These are phyloP conservation scores for Sminthurides bifidus DNA, from an alignment of 1,140 invertebrate genomes.

Conservation along the genomic window DNA sequence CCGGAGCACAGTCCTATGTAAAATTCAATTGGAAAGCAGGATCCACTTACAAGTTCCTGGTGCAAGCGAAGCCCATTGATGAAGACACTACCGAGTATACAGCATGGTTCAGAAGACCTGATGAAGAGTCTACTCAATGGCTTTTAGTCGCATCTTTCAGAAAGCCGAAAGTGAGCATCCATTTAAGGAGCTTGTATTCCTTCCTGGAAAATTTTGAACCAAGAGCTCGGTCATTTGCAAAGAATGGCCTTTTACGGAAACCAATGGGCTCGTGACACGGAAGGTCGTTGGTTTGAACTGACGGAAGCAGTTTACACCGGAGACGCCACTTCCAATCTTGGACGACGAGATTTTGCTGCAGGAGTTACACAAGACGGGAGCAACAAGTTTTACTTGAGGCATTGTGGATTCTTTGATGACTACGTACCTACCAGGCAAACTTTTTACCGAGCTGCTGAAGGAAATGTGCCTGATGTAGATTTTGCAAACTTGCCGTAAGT, in stretches of 20 bases:
- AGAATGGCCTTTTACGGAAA: conserved; percentile 13
- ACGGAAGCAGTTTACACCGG: conserved; percentile 16
- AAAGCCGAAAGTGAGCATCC: conserved; percentile 18
- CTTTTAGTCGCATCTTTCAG: conserved; percentile 16
- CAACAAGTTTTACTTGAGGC: conserved; percentile 12
- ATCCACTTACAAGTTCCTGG: conserved; percentile 14
- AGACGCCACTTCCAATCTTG: conserved; percentile 10
- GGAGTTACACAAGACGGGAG: background rate
- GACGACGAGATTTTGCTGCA: conserved; percentile 14
- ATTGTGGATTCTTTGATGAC: conserved; percentile 24
- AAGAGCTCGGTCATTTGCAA: conserved; percentile 16
- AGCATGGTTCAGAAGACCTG: conserved; percentile 33
- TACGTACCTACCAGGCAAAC: conserved; percentile 4
- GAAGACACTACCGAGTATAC: conserved; percentile 15
- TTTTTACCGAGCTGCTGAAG: background rate
- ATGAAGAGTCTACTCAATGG: conserved; percentile 12
- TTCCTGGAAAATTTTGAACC: conserved; percentile 28
- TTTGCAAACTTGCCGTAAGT: conserved; percentile 13
- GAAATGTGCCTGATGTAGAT: conserved; percentile 6
- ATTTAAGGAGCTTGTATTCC: conserved; percentile 11
- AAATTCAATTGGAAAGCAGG: conserved; percentile 19
- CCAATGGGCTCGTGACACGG: conserved; percentile 16
- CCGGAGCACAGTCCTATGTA: conserved; percentile 15
- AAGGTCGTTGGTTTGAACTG: conserved; percentile 20
- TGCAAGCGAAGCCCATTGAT: conserved; percentile 5